Conservation (phyloP, 2,888 invertebrate genomes). For the Rhamphomyia laevipes region DNA sequence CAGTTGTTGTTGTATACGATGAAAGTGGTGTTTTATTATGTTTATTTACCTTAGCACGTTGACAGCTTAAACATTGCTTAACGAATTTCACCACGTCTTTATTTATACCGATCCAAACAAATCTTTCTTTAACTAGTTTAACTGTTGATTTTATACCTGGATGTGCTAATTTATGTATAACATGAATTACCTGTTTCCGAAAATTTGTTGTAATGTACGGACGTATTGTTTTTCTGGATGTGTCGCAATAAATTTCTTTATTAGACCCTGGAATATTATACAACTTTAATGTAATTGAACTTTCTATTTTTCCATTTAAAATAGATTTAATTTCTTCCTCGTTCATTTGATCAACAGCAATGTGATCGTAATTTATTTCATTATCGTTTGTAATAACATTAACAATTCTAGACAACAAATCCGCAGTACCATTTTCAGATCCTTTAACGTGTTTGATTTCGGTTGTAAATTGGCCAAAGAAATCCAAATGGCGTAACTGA, state of each 20-base stretch:
- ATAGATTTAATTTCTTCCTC: neutral
- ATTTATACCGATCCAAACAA: too few relatives aligned
- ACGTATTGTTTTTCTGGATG: too few relatives aligned
- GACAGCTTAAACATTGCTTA: neutral
- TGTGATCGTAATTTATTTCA: neutral
- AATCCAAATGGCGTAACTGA: conserved; percentile 1
- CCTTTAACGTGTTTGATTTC: conserved; percentile 2
- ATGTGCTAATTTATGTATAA: too few relatives aligned
- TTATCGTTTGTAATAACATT: neutral
- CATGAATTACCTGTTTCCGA: too few relatives aligned
- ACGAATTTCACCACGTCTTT: too few relatives aligned
- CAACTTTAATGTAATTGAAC: too few relatives aligned
- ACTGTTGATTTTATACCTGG: too few relatives aligned
- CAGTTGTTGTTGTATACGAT: neutral
- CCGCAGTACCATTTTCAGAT: neutral
- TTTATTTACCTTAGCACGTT: neutral
- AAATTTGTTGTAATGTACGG: too few relatives aligned
- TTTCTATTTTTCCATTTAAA: too few relatives aligned
- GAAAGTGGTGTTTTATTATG: neutral
- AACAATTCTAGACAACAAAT: neutral
- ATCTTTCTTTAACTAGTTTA: too few relatives aligned
- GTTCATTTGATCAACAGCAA: neutral
- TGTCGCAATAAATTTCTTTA: too few relatives aligned
- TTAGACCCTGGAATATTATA: too few relatives aligned
- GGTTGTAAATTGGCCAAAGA: conserved; percentile 3